Percentiles rank a stretch among this genome's conserved stretches.
Conservation (phyloP, 2,113 vertebrate genomes). For the Pituophis catenifer region DNA sequence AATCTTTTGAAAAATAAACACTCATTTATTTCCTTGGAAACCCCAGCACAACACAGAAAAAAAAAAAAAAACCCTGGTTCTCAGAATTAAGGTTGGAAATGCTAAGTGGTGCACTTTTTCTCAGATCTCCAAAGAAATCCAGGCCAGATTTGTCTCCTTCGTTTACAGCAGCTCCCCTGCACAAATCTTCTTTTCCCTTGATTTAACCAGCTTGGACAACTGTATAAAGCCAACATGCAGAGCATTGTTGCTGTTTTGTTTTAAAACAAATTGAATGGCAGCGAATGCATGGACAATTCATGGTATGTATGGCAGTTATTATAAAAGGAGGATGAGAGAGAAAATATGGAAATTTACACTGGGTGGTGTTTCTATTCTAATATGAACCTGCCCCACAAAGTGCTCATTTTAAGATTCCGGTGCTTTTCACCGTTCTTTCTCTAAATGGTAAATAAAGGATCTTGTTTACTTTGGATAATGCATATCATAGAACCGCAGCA, state of each 20-base stretch:
- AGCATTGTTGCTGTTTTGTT: background rate
- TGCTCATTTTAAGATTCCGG: background rate
- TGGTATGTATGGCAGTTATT: background rate
- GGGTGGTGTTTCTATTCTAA: background rate
- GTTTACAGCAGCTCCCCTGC: background rate
- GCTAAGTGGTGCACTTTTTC: background rate
- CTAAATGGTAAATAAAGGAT: background rate
- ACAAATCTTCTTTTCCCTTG: background rate
- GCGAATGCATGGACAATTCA: background rate
- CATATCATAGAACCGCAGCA: background rate
- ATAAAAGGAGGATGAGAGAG: background rate
- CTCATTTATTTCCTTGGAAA: background rate
- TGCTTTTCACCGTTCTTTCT: background rate
- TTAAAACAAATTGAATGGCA: background rate
- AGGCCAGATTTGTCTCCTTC: background rate
- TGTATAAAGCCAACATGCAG: background rate
- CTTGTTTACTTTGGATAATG: background rate
- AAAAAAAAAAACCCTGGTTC: background rate
- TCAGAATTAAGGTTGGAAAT: background rate
- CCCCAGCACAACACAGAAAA: background rate
- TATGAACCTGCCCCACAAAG: background rate
- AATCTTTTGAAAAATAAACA: background rate
- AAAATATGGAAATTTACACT: background rate
- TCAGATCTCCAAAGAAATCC: background rate
- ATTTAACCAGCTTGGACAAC: background rate